Conservation (phyloP, 2,888 invertebrate genomes). For the Mythimna lalbum region DNA sequence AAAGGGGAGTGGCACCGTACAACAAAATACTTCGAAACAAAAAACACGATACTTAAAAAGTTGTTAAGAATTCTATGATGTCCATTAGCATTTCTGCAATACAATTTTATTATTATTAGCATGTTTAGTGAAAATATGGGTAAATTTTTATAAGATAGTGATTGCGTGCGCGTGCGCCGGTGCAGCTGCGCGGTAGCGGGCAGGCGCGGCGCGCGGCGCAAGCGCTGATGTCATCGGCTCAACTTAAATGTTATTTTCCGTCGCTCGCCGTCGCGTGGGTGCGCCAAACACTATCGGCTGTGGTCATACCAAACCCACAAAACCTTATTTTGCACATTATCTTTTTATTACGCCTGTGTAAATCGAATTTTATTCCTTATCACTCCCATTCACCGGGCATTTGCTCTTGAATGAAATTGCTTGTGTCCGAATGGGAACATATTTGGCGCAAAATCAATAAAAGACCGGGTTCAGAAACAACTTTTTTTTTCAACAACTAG, state of each 20-base stretch:
- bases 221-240: conserved; percentile 89
- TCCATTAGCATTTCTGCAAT: conserved; percentile 36
- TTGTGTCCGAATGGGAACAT: conserved; percentile 2
- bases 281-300: conserved; percentile 78
- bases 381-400: conserved; percentile 32
- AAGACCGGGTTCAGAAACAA: not conserved
- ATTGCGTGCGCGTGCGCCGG: conserved; percentile 73
- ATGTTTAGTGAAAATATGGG: conserved; percentile 47
- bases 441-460: not conserved
- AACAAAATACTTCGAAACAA: conserved; percentile 39
- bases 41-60: conserved; percentile 24
- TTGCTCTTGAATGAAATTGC: conserved; percentile 28
- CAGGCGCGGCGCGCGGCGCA: conserved; percentile 77
- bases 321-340: conserved; percentile 59
- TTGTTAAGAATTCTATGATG: conserved; percentile 20
- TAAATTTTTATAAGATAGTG: conserved; percentile 62
- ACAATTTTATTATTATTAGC: conserved; percentile 48
- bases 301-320: conserved; percentile 74
- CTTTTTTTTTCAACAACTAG: not conserved
- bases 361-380: conserved; percentile 54
- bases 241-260: conserved; percentile 88
- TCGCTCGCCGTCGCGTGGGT: conserved; percentile 84
- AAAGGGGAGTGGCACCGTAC: conserved; percentile 43
- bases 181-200: conserved; percentile 82
- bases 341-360: conserved; percentile 51